Conservation (phyloP, 2,888 invertebrate species). For the Cerastoderma edule region DNA sequence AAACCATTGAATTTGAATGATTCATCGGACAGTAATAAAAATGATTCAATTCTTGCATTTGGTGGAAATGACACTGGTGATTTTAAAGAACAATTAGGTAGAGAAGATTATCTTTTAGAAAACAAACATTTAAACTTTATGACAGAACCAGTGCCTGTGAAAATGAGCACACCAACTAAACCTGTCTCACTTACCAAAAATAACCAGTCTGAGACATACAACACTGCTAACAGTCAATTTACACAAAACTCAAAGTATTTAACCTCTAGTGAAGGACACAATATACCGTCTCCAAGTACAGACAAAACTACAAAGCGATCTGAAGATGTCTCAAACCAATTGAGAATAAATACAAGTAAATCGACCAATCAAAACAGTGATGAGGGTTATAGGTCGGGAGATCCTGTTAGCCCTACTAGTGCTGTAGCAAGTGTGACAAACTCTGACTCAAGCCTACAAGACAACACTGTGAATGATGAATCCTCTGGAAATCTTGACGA, state of each 20-base stretch:
- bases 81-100: slow-evolving; percentile 16
- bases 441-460: slow-evolving; percentile 19
- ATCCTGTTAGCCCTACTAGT: slow-evolving; percentile 25
- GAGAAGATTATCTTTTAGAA: slow-evolving; percentile 32
- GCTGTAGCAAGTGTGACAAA: slow-evolving; percentile 13
- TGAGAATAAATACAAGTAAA: slow-evolving; percentile 2
- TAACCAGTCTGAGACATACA: slow-evolving; percentile 40
- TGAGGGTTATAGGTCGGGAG: slow-evolving; percentile 47
- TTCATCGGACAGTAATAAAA: slow-evolving; percentile 42
- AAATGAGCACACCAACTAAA: slow-evolving; percentile 62
- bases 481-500: slow-evolving; percentile 43
- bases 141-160: slow-evolving; percentile 54
- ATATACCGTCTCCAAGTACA: slow-evolving; percentile 2
- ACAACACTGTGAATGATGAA: slow-evolving; percentile 12
- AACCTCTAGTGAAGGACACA: slow-evolving; percentile 30
- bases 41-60: slow-evolving; percentile 62
- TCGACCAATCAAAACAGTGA: slow-evolving; percentile 48
- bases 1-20: slow-evolving; percentile 26
- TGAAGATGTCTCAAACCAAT: neutral
- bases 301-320: neutral
- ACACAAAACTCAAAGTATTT: slow-evolving; percentile 43
- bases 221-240: slow-evolving; percentile 40
- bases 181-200: slow-evolving; percentile 33
- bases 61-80: slow-evolving; percentile 49
- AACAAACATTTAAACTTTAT: slow-evolving; percentile 50